A percentile compares a stretch with the other conserved stretches of the same genome.
These are phyloP conservation scores for Trissolcus basalis DNA, from an alignment of 1,140 invertebrate genomes.

Conservation along the genomic window DNA sequence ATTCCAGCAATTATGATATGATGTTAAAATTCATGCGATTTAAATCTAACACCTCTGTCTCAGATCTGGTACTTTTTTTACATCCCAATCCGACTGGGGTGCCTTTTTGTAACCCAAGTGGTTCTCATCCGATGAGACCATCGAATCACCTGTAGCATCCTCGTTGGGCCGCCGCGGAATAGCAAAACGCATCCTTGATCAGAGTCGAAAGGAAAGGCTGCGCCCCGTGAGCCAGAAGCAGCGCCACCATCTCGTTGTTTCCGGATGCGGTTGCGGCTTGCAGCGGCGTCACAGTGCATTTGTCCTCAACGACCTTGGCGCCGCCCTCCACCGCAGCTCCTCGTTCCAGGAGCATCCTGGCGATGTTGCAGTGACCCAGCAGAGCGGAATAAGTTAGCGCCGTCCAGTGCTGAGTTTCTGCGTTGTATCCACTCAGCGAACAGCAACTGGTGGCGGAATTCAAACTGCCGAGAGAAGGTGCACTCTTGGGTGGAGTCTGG, in stretches of 20 bases:
- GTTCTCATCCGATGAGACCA: neutral
- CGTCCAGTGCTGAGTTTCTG: slow-evolving; percentile 87
- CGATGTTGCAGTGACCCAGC: slow-evolving; percentile 77
- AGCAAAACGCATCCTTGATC: slow-evolving; percentile 87
- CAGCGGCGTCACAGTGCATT: slow-evolving; percentile 89
- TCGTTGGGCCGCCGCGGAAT: slow-evolving; percentile 88
- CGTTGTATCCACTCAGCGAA: slow-evolving; percentile 75
- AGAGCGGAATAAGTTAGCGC: slow-evolving; percentile 84
- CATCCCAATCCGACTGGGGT: too few species aligned
- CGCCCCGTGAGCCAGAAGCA: slow-evolving; percentile 88
- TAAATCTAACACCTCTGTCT: neutral
- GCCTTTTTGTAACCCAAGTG: neutral
- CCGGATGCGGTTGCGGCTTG: slow-evolving; percentile 90
- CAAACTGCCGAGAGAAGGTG: slow-evolving; percentile 27
- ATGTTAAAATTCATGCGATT: slow-evolving; percentile 19
- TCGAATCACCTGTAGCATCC: slow-evolving; percentile 88
- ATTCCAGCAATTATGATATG: slow-evolving; percentile 18
- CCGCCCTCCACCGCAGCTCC: slow-evolving; percentile 92
- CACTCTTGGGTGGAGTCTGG: slow-evolving; percentile 45
- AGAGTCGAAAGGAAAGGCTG: slow-evolving; percentile 91
- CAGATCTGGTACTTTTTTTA: too few species aligned
- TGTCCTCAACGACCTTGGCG: slow-evolving; percentile 86
- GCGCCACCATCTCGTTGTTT: slow-evolving; percentile 86
- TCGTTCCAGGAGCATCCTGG: slow-evolving; percentile 83
- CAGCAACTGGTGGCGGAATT: slow-evolving; percentile 23